Conservation (phyloP, 2,797 vertebrate genomes). For the Vireo griseus region DNA sequence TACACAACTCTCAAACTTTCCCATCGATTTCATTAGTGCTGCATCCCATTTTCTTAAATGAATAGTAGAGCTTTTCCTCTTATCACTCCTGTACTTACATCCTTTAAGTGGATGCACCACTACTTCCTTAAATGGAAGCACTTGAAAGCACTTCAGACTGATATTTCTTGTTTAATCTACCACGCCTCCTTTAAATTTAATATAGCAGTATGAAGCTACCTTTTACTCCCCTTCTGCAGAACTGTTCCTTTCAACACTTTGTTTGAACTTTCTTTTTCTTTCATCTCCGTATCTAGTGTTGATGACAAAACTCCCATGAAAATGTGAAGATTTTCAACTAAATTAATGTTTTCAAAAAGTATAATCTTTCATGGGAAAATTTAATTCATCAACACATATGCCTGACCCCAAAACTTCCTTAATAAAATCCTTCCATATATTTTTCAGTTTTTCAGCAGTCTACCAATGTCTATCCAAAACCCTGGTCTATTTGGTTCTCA, state of each 20-base stretch:
- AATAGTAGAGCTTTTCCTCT: not conserved
- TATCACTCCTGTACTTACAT: not conserved
- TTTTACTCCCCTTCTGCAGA: not conserved
- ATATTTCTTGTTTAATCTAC: not conserved
- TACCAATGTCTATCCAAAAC: not conserved
- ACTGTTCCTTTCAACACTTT: not conserved
- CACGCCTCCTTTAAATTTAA: not conserved
- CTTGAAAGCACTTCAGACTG: not conserved
- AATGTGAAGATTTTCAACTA: not conserved
- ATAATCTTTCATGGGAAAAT: not conserved
- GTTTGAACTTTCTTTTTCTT: not conserved
- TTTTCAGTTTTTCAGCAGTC: not conserved
- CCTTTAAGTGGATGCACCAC: not conserved
- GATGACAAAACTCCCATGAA: not conserved
- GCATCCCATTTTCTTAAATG: not conserved
- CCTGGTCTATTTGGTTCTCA: not conserved
- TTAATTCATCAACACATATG: not conserved
- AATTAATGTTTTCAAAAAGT: not conserved
- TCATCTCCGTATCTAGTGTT: not conserved
- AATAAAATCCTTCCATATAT: not conserved
- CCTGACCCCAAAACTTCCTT: not conserved
- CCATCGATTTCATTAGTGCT: not conserved
- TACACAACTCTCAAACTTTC: not conserved
- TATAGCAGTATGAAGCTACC: not conserved
- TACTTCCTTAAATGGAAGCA: not conserved